Evolutionary conservation across 2,888 invertebrate genomes (phyloP), one percentile per base, ranked within the genome.

Genomic region (Mesoligia furuncula): DNA sequence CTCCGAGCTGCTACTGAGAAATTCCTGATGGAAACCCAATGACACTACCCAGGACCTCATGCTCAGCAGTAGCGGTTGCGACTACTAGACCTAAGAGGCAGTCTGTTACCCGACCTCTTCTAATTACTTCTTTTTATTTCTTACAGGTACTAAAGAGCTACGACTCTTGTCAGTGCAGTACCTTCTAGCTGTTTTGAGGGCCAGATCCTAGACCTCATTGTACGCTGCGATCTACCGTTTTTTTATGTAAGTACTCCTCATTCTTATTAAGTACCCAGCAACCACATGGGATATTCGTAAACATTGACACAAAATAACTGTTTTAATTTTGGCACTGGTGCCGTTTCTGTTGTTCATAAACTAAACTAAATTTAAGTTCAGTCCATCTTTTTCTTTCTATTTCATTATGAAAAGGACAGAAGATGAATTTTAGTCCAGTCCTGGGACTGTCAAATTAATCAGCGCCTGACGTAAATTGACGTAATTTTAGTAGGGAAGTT

Each of bases 131-230:
- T 15, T 70, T 67, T 57, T 57, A 57, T n/a, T 61, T 42, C 4
- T 75, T 74, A 54, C 81, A 77, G 77, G 77, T 77, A 73, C 24
- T 70, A 27, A 15, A n/a, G 24, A 57, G 78, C 11, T 20, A 24
- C 27, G 15, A 36, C 9, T 27, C 39, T 31, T 42, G 7, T 31
- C 9, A 61, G 74, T 59, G 31, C 15, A 31, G 15, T 6, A 42
- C 2, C 31, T 39, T 15, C 42, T 1, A 64, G 42, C 20, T 24
- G 36, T 27, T 6, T 61, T 54, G 24, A 80, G 17, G 13, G 24
- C 11, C 59, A 59, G 15, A n/a, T 39, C 20, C 9, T 27, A 24
- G 75, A 36, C 20, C 36, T 45, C n/a, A 9, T 31, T 54, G 8
- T 15, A 20, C n/a, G 17, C n/a, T 20, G 5, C 76, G n/a, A 48